Evolutionary conservation across 2,113 vertebrate species (phyloP), one percentile per base, ranked within the genome.

Genomic region (Trogon melanurus): DNA sequence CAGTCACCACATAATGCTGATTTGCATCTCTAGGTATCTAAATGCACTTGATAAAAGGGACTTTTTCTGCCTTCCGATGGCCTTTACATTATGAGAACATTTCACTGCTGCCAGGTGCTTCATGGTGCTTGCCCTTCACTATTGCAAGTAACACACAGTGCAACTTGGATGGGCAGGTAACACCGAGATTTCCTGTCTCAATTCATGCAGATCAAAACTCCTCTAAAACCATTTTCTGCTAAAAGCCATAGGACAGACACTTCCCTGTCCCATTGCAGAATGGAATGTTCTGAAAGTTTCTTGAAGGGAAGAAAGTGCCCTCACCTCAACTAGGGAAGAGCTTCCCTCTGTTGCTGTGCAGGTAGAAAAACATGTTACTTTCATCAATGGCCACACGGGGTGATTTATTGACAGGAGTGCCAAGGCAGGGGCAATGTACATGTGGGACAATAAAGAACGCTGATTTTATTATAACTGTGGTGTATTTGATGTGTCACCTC

Each of bases 381-480:
- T 74, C 26, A 14, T 54, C 47, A 38, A 0, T 4, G 57, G 72
- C 62, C 44, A 74, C 48, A 38, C 5, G 13, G 48, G 34, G n/a
- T 80, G 41, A 66, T 64, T 66, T 22, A 16, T 25, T 44, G 13
- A 62, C 34, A 34, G 75, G 64, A 69, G 48, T n/a, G 13, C 50
- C 9, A 11, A 6, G n/a, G 51, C n/a, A 27, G 32, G 41, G 17
- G 62, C 23, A 32, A 10, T 0, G 2, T 67, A 26, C 8, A 0
- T 34, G 14, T 13, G 25, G 36, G 29, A n/a, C 64, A 50, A 57
- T 30, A 50, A 75, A 48, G 71, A 79, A 48, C 8, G 8, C 57
- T 89, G 25, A 18, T 8, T 82, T 91, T 72, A 34, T 78, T 74
- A 3, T 65, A 65, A 79, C 48, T 51, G 64, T 41, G 56, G 32